Base-by-base conservation (phyloP, 2,888 invertebrate genomes). In the Ypsolopha scabrella region DNA sequence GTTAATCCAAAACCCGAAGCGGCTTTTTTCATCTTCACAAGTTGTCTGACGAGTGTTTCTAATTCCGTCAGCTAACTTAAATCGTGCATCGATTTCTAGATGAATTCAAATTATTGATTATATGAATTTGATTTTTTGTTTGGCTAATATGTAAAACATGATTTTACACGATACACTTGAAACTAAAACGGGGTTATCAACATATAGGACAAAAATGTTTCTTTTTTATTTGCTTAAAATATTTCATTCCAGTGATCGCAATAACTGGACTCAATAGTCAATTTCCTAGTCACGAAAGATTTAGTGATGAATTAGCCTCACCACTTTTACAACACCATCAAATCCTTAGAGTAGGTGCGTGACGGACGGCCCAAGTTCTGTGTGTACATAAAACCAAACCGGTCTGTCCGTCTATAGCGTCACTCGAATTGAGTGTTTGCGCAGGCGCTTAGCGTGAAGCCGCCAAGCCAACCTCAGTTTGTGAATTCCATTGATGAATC, bases 1-100 rank as follows among this genome's bases (percentile, higher is more conserved):
- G 81, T 83, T 82, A 80, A 80, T 80, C 77, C 72, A 70, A 74
- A 75, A 70, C 70, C 67, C 63, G 62, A 59, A 70, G 67, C 81
- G 80, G 78, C 62, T 55, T 65, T 72, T 85, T 78, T 81, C 79
- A 83, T 73, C 59, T 59, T 65, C 64, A 67, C 57, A 64, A 76
- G 70, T 71, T 67, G 78, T 73, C 64, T 63, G 74, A 75, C 77
- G 68, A 66, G 75, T 73, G 68, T 70, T 70, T 73, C 63, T 59
- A 67, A 72, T 75, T 72, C 70, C 72, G 70, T 75, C 74, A 71
- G 75, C 66, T 63, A 48, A 48, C 36, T 7, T 36, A 24, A 35
- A 35, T 7, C 47, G 35, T 9, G 35, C 13, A 46, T 46, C 35
- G 36, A 46, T 46, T 34, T 46, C 46, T 24, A 24, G 24, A 24